phyloP scores from a whole-genome alignment of 1,140 invertebrate species.

The Aphelenchoides besseyi region DNA sequence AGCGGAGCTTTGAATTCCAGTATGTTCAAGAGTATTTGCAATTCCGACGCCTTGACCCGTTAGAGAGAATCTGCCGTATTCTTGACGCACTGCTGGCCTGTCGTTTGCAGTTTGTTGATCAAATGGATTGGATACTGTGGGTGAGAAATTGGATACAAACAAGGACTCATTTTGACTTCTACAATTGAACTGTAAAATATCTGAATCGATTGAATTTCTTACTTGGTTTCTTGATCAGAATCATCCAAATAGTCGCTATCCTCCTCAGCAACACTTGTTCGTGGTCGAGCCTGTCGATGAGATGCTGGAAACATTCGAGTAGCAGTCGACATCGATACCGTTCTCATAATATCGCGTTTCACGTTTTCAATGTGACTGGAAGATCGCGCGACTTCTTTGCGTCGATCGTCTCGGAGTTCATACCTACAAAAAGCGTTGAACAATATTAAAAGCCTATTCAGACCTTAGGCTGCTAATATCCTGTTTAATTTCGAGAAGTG shows the following conservation, averaged over 20 bases:
- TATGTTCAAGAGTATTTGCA: not conserved
- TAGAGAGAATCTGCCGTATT: constrained; percentile 1
- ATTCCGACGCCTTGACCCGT: constrained; percentile 4
- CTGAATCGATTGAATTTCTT: not conserved
- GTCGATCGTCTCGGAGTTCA: constrained; percentile 68
- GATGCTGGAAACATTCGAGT: constrained; percentile 41
- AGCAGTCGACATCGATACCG: constrained; percentile 51
- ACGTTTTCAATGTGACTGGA: constrained; percentile 66
- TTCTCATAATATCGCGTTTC: constrained; percentile 65
- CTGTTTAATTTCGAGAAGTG: constrained; percentile 69
- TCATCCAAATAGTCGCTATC: constrained; percentile 39
- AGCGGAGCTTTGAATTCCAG: not conserved
- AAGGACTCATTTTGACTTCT: constrained; percentile 20
- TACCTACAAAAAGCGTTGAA: constrained; percentile 62
- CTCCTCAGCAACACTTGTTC: constrained; percentile 48
- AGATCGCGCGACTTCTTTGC: constrained; percentile 65
- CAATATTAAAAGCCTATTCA: not conserved
- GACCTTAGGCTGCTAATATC: constrained; percentile 69
- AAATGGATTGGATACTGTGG: constrained; percentile 24
- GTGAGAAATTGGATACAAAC: not conserved
- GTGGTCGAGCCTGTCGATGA: constrained; percentile 24
- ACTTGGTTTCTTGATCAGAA: constrained; percentile 23
- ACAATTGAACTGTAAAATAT: not conserved
- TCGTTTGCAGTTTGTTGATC: constrained; percentile 14
- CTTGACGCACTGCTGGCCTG: not conserved